These are phyloP conservation scores for Pachyrhynchus sulphureomaculatus DNA, from an alignment of 1,140 invertebrate species.

Conservation along the genomic window DNA sequence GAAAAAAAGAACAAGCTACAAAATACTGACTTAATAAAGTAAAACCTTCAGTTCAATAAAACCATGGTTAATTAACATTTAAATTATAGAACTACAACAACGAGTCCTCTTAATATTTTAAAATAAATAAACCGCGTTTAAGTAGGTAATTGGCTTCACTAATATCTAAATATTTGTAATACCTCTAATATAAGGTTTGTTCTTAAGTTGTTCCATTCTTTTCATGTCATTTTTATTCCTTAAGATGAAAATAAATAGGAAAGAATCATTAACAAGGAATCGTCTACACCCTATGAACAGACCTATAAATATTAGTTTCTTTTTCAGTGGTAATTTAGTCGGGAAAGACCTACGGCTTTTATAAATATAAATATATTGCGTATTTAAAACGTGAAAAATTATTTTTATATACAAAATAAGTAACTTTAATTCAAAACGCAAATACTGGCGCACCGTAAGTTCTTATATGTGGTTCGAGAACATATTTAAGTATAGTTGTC, in stretches of 20 bases:
- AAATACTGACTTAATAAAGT: not conserved
- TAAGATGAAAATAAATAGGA: not conserved
- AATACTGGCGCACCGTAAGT: conserved; percentile 26
- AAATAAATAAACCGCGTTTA: conserved; percentile 1
- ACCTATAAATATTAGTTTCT: not conserved
- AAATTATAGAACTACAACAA: not conserved
- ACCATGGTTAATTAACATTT: not conserved
- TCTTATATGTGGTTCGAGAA: conserved; percentile 17
- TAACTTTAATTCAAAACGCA: conserved; percentile 10
- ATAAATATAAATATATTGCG: conserved; percentile 6
- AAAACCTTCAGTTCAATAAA: not conserved
- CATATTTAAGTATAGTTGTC: not conserved
- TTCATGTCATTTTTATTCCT: not conserved
- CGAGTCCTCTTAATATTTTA: not conserved
- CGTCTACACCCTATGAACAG: not conserved
- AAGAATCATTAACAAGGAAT: conserved; percentile 1
- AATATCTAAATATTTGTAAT: too few relatives aligned
- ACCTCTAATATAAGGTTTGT: too few relatives aligned
- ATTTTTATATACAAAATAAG: conserved; percentile 20
- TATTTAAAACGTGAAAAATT: conserved; percentile 3
- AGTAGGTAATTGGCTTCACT: too few relatives aligned
- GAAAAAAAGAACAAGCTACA: not conserved
- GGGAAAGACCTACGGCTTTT: conserved; percentile 26
- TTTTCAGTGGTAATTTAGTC: conserved; percentile 21
- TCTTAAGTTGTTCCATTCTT: too few relatives aligned